Base-by-base conservation (phyloP, 2,888 invertebrate genomes). In the Callinectes sapidus region DNA sequence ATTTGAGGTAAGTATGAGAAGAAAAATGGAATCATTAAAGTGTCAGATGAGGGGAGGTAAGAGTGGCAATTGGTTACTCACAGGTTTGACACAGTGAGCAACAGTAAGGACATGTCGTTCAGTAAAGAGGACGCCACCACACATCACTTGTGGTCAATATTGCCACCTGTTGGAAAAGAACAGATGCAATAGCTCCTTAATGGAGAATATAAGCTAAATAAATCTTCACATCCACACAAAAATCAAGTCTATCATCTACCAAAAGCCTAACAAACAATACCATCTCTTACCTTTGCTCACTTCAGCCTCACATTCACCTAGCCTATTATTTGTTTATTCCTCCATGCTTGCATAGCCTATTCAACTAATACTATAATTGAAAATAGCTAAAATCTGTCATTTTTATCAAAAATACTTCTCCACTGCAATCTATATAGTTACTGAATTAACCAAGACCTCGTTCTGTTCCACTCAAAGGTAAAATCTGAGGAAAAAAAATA, bases 101-200 rank as follows among this genome's bases (percentile, higher is more conserved):
- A 92, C 90, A 3, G 92, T 90, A n/a, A 92, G 35, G 54, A 92
- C 90, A 48, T 85, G 77, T 91, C 88, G 39, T 6, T 91, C 91
- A 16, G 81, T 87, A 6, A 92, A 32, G 28, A 92, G 23, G 5
- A 32, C 88, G 8, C 92, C 92, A 14, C 91, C 90, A 61, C 92
- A 92, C 61, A 13, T 35, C 16, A 10, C 32, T 23, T 2, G 55
- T 55, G 8, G 92, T 77, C 48, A 92, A 23, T 14, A 92, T 55
- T 6, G 92, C 92, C 14, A 92, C 92, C 92, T 92, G 77, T 16
- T 28, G 48, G 35, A 71, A 28, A n/a, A 10, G n/a, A 71, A 71
- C 6, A 10, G 0, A 13, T 71, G 71, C 10, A 71, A n/a, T 71
- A 28, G 28, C n/a, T n/a, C 13, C 28, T 28, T 71, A 23, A 61